Evolutionary conservation across 2,888 invertebrate species (phyloP).

Genomic region (Pomacea canaliculata): DNA sequence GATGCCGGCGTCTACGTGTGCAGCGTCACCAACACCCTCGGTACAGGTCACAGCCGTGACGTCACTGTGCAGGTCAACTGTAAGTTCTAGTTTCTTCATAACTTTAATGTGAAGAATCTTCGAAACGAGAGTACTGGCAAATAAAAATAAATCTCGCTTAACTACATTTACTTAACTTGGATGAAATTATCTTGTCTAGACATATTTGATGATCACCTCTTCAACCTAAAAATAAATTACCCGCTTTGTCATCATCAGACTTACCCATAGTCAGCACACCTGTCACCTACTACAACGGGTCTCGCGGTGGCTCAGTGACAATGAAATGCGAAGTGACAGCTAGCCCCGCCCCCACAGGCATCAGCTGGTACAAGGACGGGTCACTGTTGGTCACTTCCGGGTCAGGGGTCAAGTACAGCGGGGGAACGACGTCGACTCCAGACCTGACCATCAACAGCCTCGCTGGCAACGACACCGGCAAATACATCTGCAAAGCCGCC

Average conservation of each 20-base stretch:
- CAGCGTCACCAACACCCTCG: constrained; percentile 27
- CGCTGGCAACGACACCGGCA: constrained; percentile 29
- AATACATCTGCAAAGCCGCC: constrained; percentile 35
- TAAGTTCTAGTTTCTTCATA: background rate
- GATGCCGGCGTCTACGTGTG: constrained; percentile 36
- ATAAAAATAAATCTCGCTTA: no score
- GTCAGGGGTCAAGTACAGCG: constrained; percentile 27
- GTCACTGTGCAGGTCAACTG: constrained; percentile 13
- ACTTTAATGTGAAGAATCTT: background rate
- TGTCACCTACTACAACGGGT: background rate
- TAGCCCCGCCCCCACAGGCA: constrained; percentile 16
- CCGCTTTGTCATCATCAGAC: constrained; percentile 14
- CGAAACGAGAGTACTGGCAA: no score
- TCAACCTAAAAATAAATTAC: no score
- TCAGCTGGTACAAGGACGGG: constrained; percentile 22
- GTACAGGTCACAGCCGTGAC: background rate
- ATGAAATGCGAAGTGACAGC: constrained; percentile 19
- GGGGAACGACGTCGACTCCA: constrained; percentile 30
- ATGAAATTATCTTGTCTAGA: no score
- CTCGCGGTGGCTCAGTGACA: constrained; percentile 18
- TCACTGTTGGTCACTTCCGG: background rate
- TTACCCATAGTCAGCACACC: constrained; percentile 12
- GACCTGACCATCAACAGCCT: constrained; percentile 35
- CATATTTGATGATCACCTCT: no score
- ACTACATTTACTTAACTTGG: no score